These are phyloP conservation scores for Chloropsis hardwickii DNA, from an alignment of 2,113 vertebrate species.

Conservation along the genomic window DNA sequence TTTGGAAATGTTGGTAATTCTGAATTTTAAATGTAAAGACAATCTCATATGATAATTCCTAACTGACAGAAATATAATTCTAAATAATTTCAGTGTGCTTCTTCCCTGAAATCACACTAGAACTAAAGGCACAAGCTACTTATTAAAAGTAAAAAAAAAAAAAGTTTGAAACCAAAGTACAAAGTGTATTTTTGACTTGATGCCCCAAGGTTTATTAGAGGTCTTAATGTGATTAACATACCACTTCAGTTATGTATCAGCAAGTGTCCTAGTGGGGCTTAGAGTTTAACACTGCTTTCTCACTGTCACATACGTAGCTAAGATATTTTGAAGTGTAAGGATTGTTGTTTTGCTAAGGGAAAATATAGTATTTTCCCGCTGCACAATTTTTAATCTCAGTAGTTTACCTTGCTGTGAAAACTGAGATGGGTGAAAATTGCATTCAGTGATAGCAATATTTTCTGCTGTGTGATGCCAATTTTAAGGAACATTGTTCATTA, in stretches of 20 bases:
- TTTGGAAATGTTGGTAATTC: not conserved
- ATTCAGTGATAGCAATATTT: not conserved
- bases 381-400: not conserved
- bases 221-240: not conserved
- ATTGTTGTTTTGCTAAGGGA: not conserved
- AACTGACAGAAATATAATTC: not conserved
- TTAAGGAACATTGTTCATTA: not conserved
- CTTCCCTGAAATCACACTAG: not conserved
- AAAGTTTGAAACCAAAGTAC: not conserved
- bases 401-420: not conserved
- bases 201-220: not conserved
- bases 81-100: not conserved
- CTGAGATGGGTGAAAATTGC: not conserved
- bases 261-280: not conserved
- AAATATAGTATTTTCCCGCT: not conserved
- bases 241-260: not conserved
- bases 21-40: not conserved
- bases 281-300: not conserved
- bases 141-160: not conserved
- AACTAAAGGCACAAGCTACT: not conserved
- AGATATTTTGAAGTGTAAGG: not conserved
- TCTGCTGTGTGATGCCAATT: not conserved
- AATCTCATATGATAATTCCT: not conserved
- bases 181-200: not conserved
- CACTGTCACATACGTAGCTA: not conserved